A percentile compares a stretch with the other conserved stretches of the same genome.
These are phyloP conservation scores for Rutpela maculata DNA, from an alignment of 2,888 invertebrate species.

Conservation along the genomic window DNA sequence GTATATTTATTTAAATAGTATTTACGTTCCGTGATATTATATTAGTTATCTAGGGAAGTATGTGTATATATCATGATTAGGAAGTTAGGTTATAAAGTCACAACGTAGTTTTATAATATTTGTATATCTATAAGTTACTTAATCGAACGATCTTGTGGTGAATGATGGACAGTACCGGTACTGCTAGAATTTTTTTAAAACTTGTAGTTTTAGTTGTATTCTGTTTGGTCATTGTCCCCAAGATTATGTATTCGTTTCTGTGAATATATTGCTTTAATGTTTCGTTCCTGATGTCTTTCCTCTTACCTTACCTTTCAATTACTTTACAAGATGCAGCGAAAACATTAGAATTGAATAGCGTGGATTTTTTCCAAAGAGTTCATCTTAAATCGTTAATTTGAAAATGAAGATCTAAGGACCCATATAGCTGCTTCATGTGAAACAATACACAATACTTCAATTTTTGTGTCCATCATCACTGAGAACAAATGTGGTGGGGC, in stretches of 20 bases:
- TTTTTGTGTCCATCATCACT: too few species aligned
- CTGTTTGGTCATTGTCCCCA: conserved; percentile 29
- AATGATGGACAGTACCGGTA: conserved; percentile 19
- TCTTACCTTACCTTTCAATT: conserved; percentile 7
- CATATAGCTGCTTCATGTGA: too few species aligned
- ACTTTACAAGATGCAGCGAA: not conserved
- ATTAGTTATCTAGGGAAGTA: conserved; percentile 51
- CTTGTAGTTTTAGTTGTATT: conserved; percentile 30
- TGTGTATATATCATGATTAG: conserved; percentile 54
- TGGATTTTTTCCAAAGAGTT: too few species aligned
- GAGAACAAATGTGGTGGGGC: too few species aligned
- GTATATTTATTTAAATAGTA: conserved; percentile 54
- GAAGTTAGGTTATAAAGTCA: conserved; percentile 51
- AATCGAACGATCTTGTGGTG: conserved; percentile 26
- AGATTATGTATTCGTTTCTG: conserved; percentile 43
- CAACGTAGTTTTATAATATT: conserved; percentile 60
- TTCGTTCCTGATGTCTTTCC: conserved; percentile 10
- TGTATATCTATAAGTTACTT: conserved; percentile 56
- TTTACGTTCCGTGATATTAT: conserved; percentile 59
- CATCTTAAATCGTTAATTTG: too few species aligned
- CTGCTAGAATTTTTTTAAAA: conserved; percentile 34
- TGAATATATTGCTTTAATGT: conserved; percentile 53
- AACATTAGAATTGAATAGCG: too few species aligned
- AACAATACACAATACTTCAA: too few species aligned
- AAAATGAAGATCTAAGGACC: too few species aligned